Conservation (phyloP, 2,888 invertebrate genomes). For the Hypolimnas misippus region DNA sequence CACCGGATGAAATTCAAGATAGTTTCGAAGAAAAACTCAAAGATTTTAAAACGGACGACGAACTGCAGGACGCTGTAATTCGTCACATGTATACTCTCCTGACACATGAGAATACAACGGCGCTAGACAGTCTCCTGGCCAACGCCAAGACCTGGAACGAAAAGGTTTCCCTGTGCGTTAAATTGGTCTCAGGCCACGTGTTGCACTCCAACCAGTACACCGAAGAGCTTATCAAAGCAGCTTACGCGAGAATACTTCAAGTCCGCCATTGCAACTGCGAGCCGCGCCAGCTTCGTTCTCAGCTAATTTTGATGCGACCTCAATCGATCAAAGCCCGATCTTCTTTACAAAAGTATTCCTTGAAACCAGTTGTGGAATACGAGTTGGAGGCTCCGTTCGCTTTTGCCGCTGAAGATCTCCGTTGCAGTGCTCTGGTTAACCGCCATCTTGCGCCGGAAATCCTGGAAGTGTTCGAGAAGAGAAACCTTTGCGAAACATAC, state of each 20-base stretch:
- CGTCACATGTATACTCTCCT: constrained; percentile 59
- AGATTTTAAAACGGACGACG: constrained; percentile 47
- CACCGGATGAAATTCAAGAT: constrained; percentile 53
- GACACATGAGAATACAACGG: constrained; percentile 38
- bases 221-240: constrained; percentile 52
- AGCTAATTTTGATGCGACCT: constrained; percentile 50
- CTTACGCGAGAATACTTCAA: constrained; percentile 49
- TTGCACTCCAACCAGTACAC: constrained; percentile 61
- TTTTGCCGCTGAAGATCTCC: constrained; percentile 49
- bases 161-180: constrained; percentile 52
- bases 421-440: constrained; percentile 57
- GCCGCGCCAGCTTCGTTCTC: constrained; percentile 49
- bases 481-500: constrained; percentile 60
- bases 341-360: constrained; percentile 51
- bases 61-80: constrained; percentile 55
- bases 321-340: constrained; percentile 41
- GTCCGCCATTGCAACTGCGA: constrained; percentile 41
- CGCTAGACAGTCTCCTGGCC: constrained; percentile 38
- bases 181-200: constrained; percentile 53
- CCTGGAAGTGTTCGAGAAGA: constrained; percentile 50
- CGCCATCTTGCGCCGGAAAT: constrained; percentile 51
- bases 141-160: constrained; percentile 49
- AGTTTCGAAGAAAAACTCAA: constrained; percentile 50
- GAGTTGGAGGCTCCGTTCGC: constrained; percentile 52
- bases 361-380: constrained; percentile 51